phyloP scores from a whole-genome alignment of 2,888 invertebrate genomes.

The Pomacea canaliculata region DNA sequence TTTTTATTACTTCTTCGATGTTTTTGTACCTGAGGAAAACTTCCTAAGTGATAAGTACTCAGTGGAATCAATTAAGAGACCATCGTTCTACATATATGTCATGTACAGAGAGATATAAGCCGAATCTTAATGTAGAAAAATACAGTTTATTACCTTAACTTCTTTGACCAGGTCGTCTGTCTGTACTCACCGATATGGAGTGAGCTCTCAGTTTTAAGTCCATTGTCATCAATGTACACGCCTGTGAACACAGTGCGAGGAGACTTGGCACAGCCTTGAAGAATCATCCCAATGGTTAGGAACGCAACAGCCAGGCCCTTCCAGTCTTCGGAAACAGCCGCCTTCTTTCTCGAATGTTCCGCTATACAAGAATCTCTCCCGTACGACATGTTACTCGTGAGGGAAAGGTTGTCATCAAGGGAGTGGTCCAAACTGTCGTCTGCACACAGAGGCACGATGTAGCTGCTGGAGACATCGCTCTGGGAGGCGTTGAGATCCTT shows the following conservation, averaged over 20 bases:
- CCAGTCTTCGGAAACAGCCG: slow-evolving; percentile 26
- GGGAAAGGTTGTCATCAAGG: background rate
- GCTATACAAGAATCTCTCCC: background rate
- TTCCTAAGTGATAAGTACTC: too few species aligned
- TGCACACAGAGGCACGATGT: background rate
- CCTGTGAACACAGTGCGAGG: slow-evolving; percentile 47
- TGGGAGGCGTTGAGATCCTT: background rate
- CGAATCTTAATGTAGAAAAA: too few species aligned
- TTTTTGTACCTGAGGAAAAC: too few species aligned
- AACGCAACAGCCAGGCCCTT: slow-evolving; percentile 34
- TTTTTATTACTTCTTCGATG: too few species aligned
- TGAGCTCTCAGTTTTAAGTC: slow-evolving; percentile 51
- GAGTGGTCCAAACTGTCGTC: background rate
- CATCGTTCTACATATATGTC: too few species aligned
- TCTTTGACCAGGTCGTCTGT: too few species aligned
- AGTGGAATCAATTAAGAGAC: too few species aligned
- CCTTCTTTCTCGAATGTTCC: background rate
- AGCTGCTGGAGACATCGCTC: background rate
- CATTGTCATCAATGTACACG: slow-evolving; percentile 58
- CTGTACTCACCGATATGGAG: slow-evolving; percentile 50
- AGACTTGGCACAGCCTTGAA: slow-evolving; percentile 56
- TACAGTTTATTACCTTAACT: too few species aligned
- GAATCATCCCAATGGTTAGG: slow-evolving; percentile 47
- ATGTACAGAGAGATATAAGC: too few species aligned
- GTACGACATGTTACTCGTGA: background rate